phyloP scores from a whole-genome alignment of 2,888 invertebrate genomes.

The Danaus chrysippus region DNA sequence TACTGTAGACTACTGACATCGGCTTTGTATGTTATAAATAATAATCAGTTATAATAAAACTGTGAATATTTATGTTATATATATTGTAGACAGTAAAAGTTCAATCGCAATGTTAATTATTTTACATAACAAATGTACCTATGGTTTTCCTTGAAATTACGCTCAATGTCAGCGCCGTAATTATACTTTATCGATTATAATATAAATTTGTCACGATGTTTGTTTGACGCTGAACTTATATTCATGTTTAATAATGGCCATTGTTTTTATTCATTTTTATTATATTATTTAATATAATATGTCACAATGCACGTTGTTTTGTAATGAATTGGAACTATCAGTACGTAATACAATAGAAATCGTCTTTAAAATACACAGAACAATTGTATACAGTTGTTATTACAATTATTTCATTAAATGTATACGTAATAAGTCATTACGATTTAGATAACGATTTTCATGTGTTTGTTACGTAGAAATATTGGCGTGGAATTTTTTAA shows the following conservation, averaged over 20 bases:
- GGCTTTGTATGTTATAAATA: constrained; percentile 52
- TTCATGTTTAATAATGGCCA: constrained; percentile 3
- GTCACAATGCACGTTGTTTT: no score
- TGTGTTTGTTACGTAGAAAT: no score
- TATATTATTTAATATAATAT: background rate
- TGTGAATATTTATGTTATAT: no score
- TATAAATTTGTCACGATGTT: constrained; percentile 9
- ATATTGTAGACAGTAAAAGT: background rate
- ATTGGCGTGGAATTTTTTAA: no score
- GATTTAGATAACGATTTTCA: no score
- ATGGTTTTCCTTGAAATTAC: constrained; percentile 11
- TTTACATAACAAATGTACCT: constrained; percentile 4
- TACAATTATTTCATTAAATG: no score
- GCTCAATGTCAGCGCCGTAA: constrained; percentile 23
- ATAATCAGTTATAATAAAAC: no score
- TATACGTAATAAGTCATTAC: no score
- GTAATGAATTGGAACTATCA: no score
- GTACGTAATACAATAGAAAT: no score
- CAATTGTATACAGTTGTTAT: no score
- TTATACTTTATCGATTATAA: constrained; percentile 23
- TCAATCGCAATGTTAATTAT: background rate
- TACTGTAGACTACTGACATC: constrained; percentile 73
- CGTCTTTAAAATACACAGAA: no score
- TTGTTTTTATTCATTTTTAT: constrained; percentile 2
- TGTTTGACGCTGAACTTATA: constrained; percentile 1